phyloP scores from a whole-genome alignment of 2,888 invertebrate genomes.

The Eudemis profundana region DNA sequence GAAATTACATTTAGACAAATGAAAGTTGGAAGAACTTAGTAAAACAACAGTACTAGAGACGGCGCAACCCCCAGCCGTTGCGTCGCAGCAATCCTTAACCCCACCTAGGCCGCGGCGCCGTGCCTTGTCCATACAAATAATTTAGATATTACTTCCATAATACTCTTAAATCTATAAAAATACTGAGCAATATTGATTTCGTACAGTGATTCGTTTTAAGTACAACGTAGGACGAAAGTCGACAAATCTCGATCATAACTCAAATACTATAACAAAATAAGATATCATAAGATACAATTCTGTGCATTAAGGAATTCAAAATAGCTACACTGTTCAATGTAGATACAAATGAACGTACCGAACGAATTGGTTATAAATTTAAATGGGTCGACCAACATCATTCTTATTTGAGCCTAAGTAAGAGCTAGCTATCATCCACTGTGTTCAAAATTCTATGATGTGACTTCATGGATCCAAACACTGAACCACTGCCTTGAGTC shows the following conservation, averaged over 20 bases:
- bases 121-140: conserved; percentile 68
- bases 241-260: conserved; percentile 65
- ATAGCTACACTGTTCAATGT: conserved; percentile 67
- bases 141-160: conserved; percentile 71
- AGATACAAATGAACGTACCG: conserved; percentile 67
- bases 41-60: conserved; percentile 47
- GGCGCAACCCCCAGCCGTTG: conserved; percentile 46
- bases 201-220: conserved; percentile 68
- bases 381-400: conserved; percentile 53
- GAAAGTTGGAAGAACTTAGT: conserved; percentile 68
- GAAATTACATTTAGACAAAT: conserved; percentile 57
- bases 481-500: conserved; percentile 72
- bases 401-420: conserved; percentile 60
- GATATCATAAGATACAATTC: conserved; percentile 68
- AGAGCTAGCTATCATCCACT: conserved; percentile 55
- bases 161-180: conserved; percentile 82
- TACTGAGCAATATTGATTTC: conserved; percentile 82
- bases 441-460: conserved; percentile 1
- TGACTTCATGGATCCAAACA: conserved; percentile 61
- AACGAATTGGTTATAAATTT: conserved; percentile 51
- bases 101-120: conserved; percentile 13
- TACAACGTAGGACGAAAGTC: conserved; percentile 65
- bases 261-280: conserved; percentile 63
- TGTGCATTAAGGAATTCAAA: conserved; percentile 71
- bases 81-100: too few relatives aligned